A percentile compares a stretch with the other conserved stretches of the same genome.
phyloP scores from a whole-genome alignment of 2,113 vertebrate genomes.

The Hystrix brachyura region DNA sequence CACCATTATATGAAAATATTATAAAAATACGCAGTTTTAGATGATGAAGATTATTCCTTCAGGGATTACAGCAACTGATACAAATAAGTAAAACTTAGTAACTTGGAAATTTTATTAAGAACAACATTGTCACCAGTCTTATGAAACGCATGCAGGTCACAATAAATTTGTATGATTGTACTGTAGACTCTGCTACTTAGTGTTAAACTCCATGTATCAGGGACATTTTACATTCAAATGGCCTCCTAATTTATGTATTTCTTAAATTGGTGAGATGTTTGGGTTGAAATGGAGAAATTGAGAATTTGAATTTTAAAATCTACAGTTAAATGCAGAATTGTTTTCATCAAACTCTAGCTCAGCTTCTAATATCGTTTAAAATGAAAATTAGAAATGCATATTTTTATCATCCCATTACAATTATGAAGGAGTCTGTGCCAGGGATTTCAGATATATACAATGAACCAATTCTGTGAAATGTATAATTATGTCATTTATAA shows the following conservation, averaged over 20 bases:
- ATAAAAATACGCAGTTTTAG: neutral
- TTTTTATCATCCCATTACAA: neutral
- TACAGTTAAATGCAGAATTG: neutral
- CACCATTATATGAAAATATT: neutral
- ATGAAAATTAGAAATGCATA: neutral
- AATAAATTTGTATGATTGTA: neutral
- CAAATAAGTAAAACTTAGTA: neutral
- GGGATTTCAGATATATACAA: neutral
- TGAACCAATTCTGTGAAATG: neutral
- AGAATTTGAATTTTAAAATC: neutral
- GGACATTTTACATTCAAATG: neutral
- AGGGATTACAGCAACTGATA: neutral
- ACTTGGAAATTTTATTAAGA: slow-evolving; percentile 8
- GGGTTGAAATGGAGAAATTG: neutral
- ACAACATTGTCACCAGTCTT: neutral
- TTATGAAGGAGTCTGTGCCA: neutral
- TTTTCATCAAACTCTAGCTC: neutral
- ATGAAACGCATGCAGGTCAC: neutral
- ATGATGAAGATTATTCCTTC: neutral
- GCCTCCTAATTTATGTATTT: neutral
- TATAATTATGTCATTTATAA: neutral
- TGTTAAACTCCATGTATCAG: neutral
- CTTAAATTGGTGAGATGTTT: slow-evolving; percentile 18
- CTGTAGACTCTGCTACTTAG: neutral
- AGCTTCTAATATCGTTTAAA: slow-evolving; percentile 31